Base-by-base conservation (phyloP, 2,797 vertebrate genomes). In the Tinamus major region DNA sequence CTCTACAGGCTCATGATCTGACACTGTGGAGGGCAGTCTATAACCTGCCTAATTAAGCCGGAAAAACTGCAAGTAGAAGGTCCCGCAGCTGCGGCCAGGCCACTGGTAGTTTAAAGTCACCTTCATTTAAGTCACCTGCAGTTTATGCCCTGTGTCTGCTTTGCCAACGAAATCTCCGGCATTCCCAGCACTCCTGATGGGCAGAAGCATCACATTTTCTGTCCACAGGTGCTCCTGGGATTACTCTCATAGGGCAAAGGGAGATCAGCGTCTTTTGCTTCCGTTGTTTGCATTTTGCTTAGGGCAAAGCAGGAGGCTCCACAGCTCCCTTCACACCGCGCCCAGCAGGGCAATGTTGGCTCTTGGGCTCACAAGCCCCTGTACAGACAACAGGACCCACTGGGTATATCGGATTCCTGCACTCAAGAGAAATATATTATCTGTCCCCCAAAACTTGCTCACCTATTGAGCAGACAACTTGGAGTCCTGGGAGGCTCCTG, bases 401-500 rank as follows among this genome's bases (percentile, higher is more conserved):
- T 31, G 79, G 61, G 88, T 79, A 14, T 0, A 24, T 68, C 89
- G 79, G 41, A 51, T 31, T 20, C 68, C 87, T 19, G 71, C 0
- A 6, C 83, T 79, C 5, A 0, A 75, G 91, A 91, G 86, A 85
- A 92, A 94, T 8, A 31, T n/a, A 75, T 82, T 56, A 93, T 55
- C 87, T 79, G 71, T 70, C 91, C 92, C 92, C 86, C 77, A 24
- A 91, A 95, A 91, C 53, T 65, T 65, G 71, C 71, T 92, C 91
- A 95, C 90, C 93, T 87, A 46, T 19, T 33, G 80, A 91, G 61
- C 75, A 95, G 80, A 90, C 93, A 85, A 58, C 61, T 29, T 0
- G 0, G 41, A 94, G 83, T 87, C 95, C 92, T 87, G 83, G 1
- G 23, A 93, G 89, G 71, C 67, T 81, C 89, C 87, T 87, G 80